These are phyloP conservation scores for Drosophila recens DNA, from an alignment of 2,888 invertebrate genomes.

Conservation along the genomic window DNA sequence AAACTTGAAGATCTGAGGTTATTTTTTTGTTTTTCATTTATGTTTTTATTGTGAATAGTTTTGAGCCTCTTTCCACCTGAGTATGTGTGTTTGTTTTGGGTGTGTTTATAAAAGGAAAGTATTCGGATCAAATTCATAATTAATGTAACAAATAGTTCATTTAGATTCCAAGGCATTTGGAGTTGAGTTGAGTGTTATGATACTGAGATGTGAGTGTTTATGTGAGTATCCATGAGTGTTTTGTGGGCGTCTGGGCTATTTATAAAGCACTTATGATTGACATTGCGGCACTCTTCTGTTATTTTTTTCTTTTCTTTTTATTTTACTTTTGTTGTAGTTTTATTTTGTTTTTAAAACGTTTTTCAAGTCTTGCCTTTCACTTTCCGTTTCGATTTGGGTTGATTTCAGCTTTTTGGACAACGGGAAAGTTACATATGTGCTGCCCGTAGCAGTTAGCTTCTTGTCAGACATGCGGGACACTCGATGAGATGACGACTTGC, in stretches of 20 bases:
- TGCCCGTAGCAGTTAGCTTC: constrained; percentile 28
- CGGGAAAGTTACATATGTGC: constrained; percentile 48
- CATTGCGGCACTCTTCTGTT: constrained; percentile 51
- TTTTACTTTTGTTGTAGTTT: neutral
- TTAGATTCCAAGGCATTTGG: constrained; percentile 32
- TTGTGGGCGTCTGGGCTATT: constrained; percentile 48
- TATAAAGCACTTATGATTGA: constrained; percentile 59
- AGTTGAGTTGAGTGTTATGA: constrained; percentile 14
- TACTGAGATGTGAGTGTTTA: constrained; percentile 1
- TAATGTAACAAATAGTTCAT: constrained; percentile 20
- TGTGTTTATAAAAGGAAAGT: constrained; percentile 36
- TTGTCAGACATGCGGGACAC: constrained; percentile 11
- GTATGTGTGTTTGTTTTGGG: neutral
- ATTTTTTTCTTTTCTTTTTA: neutral
- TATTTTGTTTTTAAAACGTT: neutral
- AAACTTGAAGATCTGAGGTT: constrained; percentile 12
- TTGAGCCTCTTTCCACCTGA: constrained; percentile 5
- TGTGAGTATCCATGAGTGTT: constrained; percentile 1
- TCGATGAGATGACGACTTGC: constrained; percentile 19
- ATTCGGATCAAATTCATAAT: constrained; percentile 31
- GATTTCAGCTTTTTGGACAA: constrained; percentile 16
- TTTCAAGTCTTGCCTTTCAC: constrained; percentile 48
- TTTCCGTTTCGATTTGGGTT: constrained; percentile 43
- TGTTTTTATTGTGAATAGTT: neutral
- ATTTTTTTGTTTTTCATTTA: neutral